phyloP scores from a whole-genome alignment of 2,797 vertebrate genomes.

The Urocyon cinereoargenteus region DNA sequence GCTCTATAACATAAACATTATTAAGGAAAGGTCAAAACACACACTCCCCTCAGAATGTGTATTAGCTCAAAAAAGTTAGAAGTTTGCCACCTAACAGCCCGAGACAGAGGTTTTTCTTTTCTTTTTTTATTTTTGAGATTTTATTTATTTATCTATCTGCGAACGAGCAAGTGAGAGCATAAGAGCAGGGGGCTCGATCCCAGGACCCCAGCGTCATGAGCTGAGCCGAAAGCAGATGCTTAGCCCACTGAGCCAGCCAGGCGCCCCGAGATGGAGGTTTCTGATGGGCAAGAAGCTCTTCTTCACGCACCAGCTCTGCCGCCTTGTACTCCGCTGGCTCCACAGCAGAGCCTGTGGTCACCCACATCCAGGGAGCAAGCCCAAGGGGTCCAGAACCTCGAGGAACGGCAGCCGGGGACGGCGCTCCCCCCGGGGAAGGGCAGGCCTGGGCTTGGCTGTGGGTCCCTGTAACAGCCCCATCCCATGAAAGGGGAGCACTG shows the following conservation, averaged over 20 bases:
- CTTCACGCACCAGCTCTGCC: not conserved
- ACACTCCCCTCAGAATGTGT: not conserved
- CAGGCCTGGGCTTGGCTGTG: not conserved
- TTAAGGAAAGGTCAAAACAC: not conserved
- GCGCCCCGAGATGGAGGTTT: not conserved
- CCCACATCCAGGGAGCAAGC: not conserved
- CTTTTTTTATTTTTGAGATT: no score
- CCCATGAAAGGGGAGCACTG: no score
- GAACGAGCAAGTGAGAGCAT: no score
- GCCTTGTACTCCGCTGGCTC: no score
- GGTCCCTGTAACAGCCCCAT: rapidly evolving
- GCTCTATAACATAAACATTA: not conserved
- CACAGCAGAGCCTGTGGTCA: rapidly evolving
- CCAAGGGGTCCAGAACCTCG: rapidly evolving
- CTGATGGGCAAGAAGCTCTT: not conserved
- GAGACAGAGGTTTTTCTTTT: no score
- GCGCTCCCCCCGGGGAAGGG: not conserved
- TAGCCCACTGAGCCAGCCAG: no score
- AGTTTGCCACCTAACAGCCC: not conserved
- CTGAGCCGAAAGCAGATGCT: no score
- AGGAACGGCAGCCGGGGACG: not conserved
- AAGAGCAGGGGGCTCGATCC: no score
- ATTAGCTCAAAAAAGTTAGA: not conserved
- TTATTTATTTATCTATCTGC: no score
- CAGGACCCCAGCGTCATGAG: no score